phyloP scores from a whole-genome alignment of 1,140 invertebrate species.

The Sogatella furcifera region DNA sequence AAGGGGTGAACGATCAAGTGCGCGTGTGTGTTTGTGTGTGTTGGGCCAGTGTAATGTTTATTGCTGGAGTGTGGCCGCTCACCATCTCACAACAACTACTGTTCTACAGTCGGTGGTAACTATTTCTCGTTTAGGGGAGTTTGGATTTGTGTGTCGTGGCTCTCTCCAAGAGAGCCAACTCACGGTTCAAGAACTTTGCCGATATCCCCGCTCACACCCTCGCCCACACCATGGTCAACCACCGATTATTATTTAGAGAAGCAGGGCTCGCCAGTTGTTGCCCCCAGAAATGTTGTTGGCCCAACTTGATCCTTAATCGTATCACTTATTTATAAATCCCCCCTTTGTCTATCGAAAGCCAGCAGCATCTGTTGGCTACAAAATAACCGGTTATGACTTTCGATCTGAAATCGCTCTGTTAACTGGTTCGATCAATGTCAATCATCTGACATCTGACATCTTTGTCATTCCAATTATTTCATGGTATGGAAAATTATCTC shows the following conservation, averaged over 20 bases:
- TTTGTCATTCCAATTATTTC: too few species aligned
- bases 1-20: not conserved
- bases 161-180: not conserved
- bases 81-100: not conserved
- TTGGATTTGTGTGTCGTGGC: conserved; percentile 1
- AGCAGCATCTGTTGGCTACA: too few species aligned
- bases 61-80: not conserved
- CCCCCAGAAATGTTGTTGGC: not conserved
- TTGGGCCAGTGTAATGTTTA: not conserved
- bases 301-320: not conserved
- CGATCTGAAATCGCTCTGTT: too few species aligned
- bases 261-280: not conserved
- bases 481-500: too few species aligned
- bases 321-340: not conserved
- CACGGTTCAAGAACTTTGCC: conserved; percentile 2
- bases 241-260: conserved; percentile 2
- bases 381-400: too few species aligned
- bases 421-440: too few species aligned
- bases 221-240: not conserved
- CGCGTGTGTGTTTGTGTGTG: not conserved
- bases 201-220: not conserved
- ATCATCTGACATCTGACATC: too few species aligned
- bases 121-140: conserved; percentile 2
- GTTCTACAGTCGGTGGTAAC: not conserved
- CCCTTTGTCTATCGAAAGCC: too few species aligned